A percentile compares a stretch with the other conserved stretches of the same genome.
These are phyloP conservation scores for Drosophila planitibia DNA, from an alignment of 2,888 invertebrate genomes.

Conservation along the genomic window DNA sequence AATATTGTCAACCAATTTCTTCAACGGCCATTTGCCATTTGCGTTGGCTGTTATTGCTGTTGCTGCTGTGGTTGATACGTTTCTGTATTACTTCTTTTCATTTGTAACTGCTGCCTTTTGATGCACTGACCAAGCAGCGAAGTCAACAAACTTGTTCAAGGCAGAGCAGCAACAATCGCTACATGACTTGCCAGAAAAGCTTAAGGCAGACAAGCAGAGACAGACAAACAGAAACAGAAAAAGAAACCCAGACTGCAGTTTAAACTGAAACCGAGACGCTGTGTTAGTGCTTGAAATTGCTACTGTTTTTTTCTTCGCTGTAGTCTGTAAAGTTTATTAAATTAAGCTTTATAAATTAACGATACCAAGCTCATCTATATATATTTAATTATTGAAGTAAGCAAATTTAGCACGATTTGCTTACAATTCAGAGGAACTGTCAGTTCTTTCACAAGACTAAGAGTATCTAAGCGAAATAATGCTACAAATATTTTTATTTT, in stretches of 20 bases:
- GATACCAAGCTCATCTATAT: background rate
- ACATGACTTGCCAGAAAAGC: conserved; percentile 65
- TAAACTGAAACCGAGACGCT: conserved; percentile 13
- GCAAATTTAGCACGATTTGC: background rate
- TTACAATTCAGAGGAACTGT: background rate
- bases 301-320: background rate
- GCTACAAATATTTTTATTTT: background rate
- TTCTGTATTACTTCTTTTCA: conserved; percentile 14
- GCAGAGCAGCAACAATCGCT: conserved; percentile 40
- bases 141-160: conserved; percentile 77
- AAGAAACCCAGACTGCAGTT: conserved; percentile 20
- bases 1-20: conserved; percentile 72
- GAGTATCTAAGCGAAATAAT: conserved; percentile 2
- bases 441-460: background rate
- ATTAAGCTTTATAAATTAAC: background rate
- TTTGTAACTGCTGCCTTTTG: conserved; percentile 33
- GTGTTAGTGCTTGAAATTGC: conserved; percentile 15
- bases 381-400: background rate
- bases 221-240: conserved; percentile 14
- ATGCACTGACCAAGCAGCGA: conserved; percentile 55
- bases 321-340: background rate
- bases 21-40: conserved; percentile 46
- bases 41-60: conserved; percentile 12
- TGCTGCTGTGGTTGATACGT: background rate
- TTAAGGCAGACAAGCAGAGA: conserved; percentile 19